Conservation (phyloP, 2,797 vertebrate species). For the Squalus acanthias region DNA sequence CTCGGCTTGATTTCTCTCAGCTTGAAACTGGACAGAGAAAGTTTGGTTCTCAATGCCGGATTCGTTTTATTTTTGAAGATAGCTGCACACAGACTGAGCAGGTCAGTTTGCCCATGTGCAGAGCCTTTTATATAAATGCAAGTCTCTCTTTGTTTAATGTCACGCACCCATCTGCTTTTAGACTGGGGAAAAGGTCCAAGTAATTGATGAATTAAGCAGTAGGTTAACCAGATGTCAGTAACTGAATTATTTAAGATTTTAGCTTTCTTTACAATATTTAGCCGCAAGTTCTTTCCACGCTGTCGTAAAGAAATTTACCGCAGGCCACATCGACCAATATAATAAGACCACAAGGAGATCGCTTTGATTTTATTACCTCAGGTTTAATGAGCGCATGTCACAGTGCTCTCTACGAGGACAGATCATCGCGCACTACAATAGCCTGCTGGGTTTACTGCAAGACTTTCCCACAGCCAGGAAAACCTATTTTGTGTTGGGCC, state of each 20-base stretch:
- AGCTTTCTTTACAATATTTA: not conserved
- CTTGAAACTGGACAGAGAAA: not conserved
- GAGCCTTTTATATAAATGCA: too few relatives aligned
- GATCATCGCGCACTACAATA: conserved; percentile 56
- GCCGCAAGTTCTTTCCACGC: not conserved
- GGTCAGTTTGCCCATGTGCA: not conserved
- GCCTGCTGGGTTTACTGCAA: conserved; percentile 55
- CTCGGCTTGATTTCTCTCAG: not conserved
- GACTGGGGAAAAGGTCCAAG: not conserved
- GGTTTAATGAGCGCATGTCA: conserved; percentile 53
- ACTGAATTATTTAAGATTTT: not conserved
- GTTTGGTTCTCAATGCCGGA: not conserved
- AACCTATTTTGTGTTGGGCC: conserved; percentile 57
- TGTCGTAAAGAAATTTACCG: not conserved
- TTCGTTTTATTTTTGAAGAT: not conserved
- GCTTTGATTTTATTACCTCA: conserved; percentile 42
- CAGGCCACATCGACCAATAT: not conserved
- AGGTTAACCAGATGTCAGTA: not conserved
- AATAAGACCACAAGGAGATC: not conserved
- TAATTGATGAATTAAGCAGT: not conserved
- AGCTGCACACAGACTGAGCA: not conserved
- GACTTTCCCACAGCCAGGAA: conserved; percentile 55
- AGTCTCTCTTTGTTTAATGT: too few relatives aligned
- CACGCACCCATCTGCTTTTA: not conserved
- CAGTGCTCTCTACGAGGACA: conserved; percentile 57